Conservation (phyloP, 1,140 invertebrate species). For the Brachionus rubens region DNA sequence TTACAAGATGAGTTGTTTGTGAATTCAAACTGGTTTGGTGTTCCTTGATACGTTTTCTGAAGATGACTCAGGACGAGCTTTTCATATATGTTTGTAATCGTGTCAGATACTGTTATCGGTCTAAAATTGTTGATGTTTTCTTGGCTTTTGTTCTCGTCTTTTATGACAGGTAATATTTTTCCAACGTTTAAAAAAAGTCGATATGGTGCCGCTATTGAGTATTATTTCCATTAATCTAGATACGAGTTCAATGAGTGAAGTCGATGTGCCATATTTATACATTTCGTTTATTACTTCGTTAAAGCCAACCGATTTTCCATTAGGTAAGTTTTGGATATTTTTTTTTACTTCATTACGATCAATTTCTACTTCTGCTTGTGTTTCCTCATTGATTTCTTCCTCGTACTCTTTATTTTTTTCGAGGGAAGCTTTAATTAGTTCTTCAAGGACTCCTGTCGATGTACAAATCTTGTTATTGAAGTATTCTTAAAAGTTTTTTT, state of each 20-base stretch:
- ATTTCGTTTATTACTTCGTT: not conserved
- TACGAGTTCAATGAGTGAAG: no score
- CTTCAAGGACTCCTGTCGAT: no score
- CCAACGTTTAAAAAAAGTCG: constrained; percentile 16
- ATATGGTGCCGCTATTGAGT: not conserved
- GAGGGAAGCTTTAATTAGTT: no score
- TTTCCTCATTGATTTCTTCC: not conserved
- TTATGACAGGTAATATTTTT: not conserved
- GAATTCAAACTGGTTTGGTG: constrained; percentile 5
- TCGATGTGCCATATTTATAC: no score
- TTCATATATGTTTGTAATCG: constrained; percentile 27
- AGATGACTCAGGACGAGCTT: not conserved
- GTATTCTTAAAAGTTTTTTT: no score
- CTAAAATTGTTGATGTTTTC: not conserved
- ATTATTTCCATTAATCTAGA: not conserved
- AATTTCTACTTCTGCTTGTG: not conserved
- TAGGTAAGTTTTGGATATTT: not conserved
- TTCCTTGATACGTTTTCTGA: not conserved
- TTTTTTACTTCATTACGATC: not conserved
- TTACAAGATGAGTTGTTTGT: not conserved
- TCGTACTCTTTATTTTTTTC: not conserved
- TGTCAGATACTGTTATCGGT: constrained; percentile 28
- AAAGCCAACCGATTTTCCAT: not conserved
- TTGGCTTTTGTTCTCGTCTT: constrained; percentile 1
- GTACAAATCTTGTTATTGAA: no score